Evolutionary conservation across 2,888 invertebrate species (phyloP), one percentile per base, ranked within the genome.

Genomic region (Lobophora halterata): DNA sequence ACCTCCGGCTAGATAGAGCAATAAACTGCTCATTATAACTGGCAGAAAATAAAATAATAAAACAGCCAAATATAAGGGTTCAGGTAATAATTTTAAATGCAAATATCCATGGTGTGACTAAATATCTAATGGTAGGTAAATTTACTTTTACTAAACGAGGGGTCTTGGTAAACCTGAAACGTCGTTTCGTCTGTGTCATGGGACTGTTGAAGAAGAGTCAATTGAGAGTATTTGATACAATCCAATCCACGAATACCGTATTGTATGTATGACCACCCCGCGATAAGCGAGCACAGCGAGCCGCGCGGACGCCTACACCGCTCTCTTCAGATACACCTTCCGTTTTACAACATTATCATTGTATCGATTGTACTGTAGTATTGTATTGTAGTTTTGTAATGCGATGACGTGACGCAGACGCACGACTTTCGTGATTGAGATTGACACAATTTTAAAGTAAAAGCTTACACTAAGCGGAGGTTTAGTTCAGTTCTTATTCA

Each of bases 341-440:
- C 35, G 34, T 27, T 25, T 17, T 28, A 20, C 31, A 21, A 27
- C 24, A 23, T 26, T 24, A 35, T 38, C 14, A 16, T 30, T 9
- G 26, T 14, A 33, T 17, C 37, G 29, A 46, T 30, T 37, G 33
- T n/a, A n/a, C n/a, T n/a, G n/a, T n/a, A n/a, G n/a, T n/a, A n/a
- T n/a, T n/a, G n/a, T n/a, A 44, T 36, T 38, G 38, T 24, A 21
- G 11, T 13, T 35, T 36, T 35, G 20, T 47, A 36, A 18, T 14
- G n/a, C 26, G 19, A 31, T 42, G 36, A 45, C 36, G 33, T 34
- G 27, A 31, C 17, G n/a, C 10, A n/a, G 10, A 11, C 13, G 27
- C 34, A 43, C 43, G 43, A 43, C 21, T 23, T 30, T 33, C 30
- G 37, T 44, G 38, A 36, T n/a, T n/a, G n/a, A n/a, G n/a, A n/a